Percentiles rank a stretch among this genome's conserved stretches.
phyloP scores from a whole-genome alignment of 2,888 invertebrate species.

The Eristalis pertinax region DNA sequence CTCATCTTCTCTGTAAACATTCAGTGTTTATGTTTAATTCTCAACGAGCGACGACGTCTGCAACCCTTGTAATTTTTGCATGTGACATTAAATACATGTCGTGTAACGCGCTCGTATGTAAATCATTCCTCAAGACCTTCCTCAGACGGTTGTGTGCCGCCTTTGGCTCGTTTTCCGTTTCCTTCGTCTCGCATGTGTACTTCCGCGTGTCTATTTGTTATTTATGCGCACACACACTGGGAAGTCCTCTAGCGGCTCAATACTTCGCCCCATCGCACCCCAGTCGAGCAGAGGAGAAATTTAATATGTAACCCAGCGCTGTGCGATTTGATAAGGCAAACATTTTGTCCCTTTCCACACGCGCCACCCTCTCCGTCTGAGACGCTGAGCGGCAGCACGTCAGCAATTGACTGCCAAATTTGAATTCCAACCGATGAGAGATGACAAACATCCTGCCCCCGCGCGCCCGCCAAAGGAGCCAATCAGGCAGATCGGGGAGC shows the following conservation, averaged over 20 bases:
- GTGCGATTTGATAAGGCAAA: slow-evolving; percentile 27
- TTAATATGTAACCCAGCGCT: neutral
- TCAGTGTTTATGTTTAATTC: slow-evolving; percentile 10
- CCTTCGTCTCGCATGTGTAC: neutral
- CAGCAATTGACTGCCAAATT: slow-evolving; percentile 11
- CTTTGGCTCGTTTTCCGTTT: too few relatives aligned
- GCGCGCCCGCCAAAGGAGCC: neutral
- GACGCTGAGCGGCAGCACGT: neutral
- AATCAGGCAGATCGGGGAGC: neutral
- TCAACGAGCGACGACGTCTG: slow-evolving; percentile 8
- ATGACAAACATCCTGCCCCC: slow-evolving; percentile 9
- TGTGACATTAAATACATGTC: slow-evolving; percentile 29
- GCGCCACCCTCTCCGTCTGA: neutral
- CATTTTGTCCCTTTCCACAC: slow-evolving; percentile 21
- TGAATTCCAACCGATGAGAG: slow-evolving; percentile 27
- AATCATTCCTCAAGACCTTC: slow-evolving; percentile 14
- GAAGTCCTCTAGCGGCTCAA: neutral
- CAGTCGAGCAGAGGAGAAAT: neutral
- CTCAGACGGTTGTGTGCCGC: too few relatives aligned
- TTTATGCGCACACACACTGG: slow-evolving; percentile 29
- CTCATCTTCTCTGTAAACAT: neutral
- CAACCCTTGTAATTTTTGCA: slow-evolving; percentile 23
- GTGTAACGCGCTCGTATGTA: neutral
- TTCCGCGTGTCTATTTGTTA: slow-evolving; percentile 23
- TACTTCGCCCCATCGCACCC: neutral